A percentile compares a stretch with the other conserved stretches of the same genome.
phyloP scores from a whole-genome alignment of 2,113 vertebrate genomes.

The Zosterops pallidus region DNA sequence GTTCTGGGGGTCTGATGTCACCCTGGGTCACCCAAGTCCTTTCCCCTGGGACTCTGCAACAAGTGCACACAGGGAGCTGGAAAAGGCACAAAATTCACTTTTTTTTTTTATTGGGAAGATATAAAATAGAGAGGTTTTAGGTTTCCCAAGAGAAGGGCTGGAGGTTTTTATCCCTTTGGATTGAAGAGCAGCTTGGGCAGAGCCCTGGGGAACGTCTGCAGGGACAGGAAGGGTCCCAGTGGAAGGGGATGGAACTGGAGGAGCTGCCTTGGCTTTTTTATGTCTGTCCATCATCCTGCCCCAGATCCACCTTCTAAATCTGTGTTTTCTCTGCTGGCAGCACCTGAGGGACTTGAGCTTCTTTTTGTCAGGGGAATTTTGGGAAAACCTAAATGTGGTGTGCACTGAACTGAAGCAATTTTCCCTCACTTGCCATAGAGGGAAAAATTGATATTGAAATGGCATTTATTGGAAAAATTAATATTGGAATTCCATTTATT shows the following conservation, averaged over 20 bases:
- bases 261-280: conserved; percentile 7
- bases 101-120: background rate
- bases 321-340: background rate
- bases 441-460: background rate
- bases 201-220: conserved; percentile 10
- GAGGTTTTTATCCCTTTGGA: background rate
- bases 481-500: background rate
- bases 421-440: background rate
- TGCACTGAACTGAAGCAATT: background rate
- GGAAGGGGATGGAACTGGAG: conserved; percentile 2
- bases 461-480: background rate
- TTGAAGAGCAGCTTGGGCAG: background rate
- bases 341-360: background rate
- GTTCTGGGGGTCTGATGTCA: background rate
- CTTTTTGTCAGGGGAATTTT: background rate
- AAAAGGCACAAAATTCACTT: background rate
- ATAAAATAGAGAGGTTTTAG: background rate
- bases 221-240: conserved; percentile 13
- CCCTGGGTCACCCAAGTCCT: background rate
- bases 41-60: background rate
- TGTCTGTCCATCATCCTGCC: conserved; percentile 39
- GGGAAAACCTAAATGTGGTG: background rate
- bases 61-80: background rate
- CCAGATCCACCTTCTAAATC: background rate
- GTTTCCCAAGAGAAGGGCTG: background rate